phyloP scores from a whole-genome alignment of 2,797 vertebrate genomes.

The Discoglossus pictus region DNA sequence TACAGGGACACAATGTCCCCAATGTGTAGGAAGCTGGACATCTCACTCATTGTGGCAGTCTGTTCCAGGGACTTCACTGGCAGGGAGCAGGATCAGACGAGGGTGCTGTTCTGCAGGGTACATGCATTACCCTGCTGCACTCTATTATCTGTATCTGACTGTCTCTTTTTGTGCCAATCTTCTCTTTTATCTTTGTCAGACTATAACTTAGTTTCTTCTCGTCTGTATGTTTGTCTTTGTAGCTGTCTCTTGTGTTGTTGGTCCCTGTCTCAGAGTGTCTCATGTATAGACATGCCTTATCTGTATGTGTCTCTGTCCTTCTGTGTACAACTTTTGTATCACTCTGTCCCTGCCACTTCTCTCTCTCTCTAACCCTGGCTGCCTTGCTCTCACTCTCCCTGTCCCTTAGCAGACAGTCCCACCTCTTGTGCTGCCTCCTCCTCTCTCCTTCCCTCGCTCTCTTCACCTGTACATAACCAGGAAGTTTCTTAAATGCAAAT shows the following conservation, averaged over 20 bases:
- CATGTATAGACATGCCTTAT: neutral
- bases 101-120: neutral
- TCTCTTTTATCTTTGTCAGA: neutral
- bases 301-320: neutral
- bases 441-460: conserved; percentile 13
- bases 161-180: neutral
- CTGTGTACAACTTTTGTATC: neutral
- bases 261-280: neutral
- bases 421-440: too few relatives aligned
- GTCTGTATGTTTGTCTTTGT: neutral
- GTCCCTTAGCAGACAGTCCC: neutral
- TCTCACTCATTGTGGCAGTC: conserved; percentile 82
- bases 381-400: neutral
- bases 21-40: conserved; percentile 94
- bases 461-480: conserved; percentile 50
- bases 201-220: neutral
- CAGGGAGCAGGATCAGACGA: too few relatives aligned
- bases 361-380: neutral
- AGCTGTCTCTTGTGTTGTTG: neutral
- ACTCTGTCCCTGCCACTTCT: neutral
- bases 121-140: neutral
- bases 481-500: conserved; percentile 50
- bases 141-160: neutral
- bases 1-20: conserved; percentile 96
- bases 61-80: neutral